These are phyloP conservation scores for Mixornis gularis DNA, from an alignment of 2,113 vertebrate genomes.

Conservation along the genomic window DNA sequence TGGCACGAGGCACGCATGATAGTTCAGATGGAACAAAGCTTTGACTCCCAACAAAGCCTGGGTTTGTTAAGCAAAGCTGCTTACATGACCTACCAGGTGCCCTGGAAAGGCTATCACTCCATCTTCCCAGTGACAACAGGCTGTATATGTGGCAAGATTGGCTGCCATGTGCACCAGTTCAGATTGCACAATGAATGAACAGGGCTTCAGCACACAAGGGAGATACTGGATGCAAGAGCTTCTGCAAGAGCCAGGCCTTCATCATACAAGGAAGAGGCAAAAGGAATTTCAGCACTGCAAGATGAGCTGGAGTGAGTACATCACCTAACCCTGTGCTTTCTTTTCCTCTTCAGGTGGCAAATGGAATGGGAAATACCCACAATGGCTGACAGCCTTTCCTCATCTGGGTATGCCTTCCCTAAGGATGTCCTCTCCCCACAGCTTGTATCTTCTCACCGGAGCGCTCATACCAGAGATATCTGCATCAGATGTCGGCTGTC, in stretches of 20 bases:
- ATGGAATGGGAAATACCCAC: neutral
- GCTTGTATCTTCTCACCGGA: neutral
- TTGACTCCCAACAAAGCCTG: neutral
- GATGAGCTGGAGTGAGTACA: neutral
- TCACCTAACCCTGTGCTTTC: neutral
- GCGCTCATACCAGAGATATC: neutral
- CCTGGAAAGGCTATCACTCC: neutral
- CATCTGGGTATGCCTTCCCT: neutral
- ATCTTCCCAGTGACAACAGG: neutral
- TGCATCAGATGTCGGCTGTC: neutral
- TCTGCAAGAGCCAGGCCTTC: neutral
- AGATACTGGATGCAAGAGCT: neutral
- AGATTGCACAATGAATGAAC: neutral
- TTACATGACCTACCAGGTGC: neutral
- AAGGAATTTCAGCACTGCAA: neutral
- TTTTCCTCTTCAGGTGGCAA: neutral
- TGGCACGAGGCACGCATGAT: accelerated
- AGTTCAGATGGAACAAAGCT: neutral
- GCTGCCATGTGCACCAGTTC: neutral
- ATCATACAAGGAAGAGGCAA: neutral
- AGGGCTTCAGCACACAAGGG: neutral
- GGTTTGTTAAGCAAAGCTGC: neutral
- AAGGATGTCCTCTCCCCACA: neutral
- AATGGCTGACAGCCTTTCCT: neutral
- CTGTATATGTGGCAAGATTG: neutral